Conservation (phyloP, 1,140 invertebrate species). For the Liolophura sinensis region DNA sequence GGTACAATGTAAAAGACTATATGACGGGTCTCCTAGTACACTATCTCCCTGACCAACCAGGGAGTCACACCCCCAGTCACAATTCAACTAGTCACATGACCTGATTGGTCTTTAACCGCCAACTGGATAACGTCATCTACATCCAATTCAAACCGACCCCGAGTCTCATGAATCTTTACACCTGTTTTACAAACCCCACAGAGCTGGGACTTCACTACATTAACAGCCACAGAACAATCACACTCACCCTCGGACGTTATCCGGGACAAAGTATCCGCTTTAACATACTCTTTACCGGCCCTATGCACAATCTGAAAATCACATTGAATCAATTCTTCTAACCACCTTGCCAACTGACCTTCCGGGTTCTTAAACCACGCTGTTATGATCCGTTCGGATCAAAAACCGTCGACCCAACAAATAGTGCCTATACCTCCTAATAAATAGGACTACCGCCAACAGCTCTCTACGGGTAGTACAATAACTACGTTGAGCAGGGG, state of each 20-base stretch:
- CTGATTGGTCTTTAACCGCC: too few species aligned
- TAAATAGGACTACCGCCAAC: constrained; percentile 19
- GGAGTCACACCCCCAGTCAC: too few species aligned
- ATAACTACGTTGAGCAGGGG: constrained; percentile 22
- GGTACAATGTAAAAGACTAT: too few species aligned
- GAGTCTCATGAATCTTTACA: constrained; percentile 1
- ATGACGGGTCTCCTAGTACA: too few species aligned
- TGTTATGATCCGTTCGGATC: constrained; percentile 22
- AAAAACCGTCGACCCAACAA: constrained; percentile 20
- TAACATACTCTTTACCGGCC: constrained; percentile 11
- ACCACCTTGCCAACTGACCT: constrained; percentile 32
- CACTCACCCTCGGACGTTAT: constrained; percentile 1
- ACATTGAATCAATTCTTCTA: constrained; percentile 29
- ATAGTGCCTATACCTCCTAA: constrained; percentile 17
- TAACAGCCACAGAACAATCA: constrained; percentile 1
- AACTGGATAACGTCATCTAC: constrained; percentile 17
- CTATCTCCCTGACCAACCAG: too few species aligned
- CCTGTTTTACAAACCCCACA: constrained; percentile 16
- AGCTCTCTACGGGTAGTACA: constrained; percentile 27
- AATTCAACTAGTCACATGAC: too few species aligned
- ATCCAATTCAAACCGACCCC: constrained; percentile 7
- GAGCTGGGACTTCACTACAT: not conserved
- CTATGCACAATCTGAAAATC: constrained; percentile 19
- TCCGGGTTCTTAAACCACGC: constrained; percentile 24
- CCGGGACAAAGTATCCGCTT: constrained; percentile 25